A percentile compares a stretch with the other conserved stretches of the same genome.
These are phyloP conservation scores for Noctua janthina DNA, from an alignment of 2,888 invertebrate genomes.

Conservation along the genomic window DNA sequence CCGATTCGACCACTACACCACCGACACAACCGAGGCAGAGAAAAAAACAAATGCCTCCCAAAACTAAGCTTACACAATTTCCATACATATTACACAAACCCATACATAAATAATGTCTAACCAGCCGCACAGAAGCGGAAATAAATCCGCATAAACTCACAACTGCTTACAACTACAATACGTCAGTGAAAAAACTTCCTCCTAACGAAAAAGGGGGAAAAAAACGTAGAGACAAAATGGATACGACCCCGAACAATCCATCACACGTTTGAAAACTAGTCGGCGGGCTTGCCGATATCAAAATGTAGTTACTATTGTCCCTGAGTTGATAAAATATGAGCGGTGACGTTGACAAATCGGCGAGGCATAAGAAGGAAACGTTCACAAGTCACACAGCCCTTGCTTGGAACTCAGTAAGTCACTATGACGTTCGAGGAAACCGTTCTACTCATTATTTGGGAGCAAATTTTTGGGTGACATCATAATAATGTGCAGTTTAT, in stretches of 20 bases:
- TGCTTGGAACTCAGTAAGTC: slow-evolving; percentile 35
- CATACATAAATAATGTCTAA: slow-evolving; percentile 53
- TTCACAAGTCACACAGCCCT: slow-evolving; percentile 59
- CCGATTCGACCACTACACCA: neutral
- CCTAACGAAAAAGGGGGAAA: slow-evolving; percentile 56
- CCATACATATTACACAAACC: slow-evolving; percentile 46
- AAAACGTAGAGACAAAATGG: slow-evolving; percentile 76
- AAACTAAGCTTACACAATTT: slow-evolving; percentile 42
- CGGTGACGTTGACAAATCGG: slow-evolving; percentile 88
- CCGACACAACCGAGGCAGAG: neutral
- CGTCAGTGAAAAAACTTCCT: slow-evolving; percentile 70
- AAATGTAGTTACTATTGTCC: slow-evolving; percentile 89
- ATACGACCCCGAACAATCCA: slow-evolving; percentile 81
- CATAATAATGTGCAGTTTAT: neutral
- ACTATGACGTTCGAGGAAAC: slow-evolving; percentile 27
- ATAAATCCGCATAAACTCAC: slow-evolving; percentile 71
- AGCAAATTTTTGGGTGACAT: slow-evolving; percentile 2
- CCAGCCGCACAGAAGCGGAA: slow-evolving; percentile 54
- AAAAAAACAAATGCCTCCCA: slow-evolving; percentile 8
- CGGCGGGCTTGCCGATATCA: slow-evolving; percentile 82
- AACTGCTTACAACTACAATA: slow-evolving; percentile 69
- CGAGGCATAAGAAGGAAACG: slow-evolving; percentile 62
- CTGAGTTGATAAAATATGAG: slow-evolving; percentile 88
- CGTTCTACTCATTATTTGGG: slow-evolving; percentile 20
- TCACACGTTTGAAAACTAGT: slow-evolving; percentile 85